Base-by-base conservation (phyloP, 1,140 invertebrate species). In the Drosophila asahinai region DNA sequence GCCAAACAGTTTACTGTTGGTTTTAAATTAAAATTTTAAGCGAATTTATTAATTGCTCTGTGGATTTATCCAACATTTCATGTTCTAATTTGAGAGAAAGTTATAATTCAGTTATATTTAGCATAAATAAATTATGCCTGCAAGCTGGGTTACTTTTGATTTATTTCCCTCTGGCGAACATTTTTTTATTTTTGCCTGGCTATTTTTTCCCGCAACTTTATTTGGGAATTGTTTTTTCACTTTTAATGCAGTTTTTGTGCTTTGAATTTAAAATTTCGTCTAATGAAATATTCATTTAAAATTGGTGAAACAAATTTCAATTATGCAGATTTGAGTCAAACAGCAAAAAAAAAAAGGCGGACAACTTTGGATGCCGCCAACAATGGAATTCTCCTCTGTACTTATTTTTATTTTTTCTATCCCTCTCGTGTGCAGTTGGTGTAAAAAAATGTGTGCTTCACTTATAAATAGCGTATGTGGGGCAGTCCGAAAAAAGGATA, bases 271-370 rank as follows among this genome's bases (percentile, higher is more conserved):
- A 65, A 90, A 89, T 81, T 90, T 68, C 48, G 68, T 30, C 67
- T 76, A 81, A 86, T 86, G 72, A 70, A 81, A 84, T 90, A 89
- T 91, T 81, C 81, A 89, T 90, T 86, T 64, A 80, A 57, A 84
- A 81, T 73, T 81, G 77, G 78, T 64, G 59, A 79, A 86, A 80
- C 66, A 70, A 89, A 81, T 67, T 86, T 81, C 67, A 86, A 90
- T 90, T 89, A 89, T 86, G 84, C 86, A 91, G 73, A 87, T 79
- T 64, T 61, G 36, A 49, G 25, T 57, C 42, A 52, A 38, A 49
- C 40, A 49, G 43, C 40, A 48, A 63, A 43, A 71, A 62, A 52
- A 48, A 66, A 43, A 71, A 62, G 49, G 33, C 19, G 36, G 9
- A 40, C 8, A 25, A 74, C 54, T 64, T 74, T 63, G 36, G 19